Base-by-base conservation (phyloP, 2,113 vertebrate genomes). In the Proteles cristata region DNA sequence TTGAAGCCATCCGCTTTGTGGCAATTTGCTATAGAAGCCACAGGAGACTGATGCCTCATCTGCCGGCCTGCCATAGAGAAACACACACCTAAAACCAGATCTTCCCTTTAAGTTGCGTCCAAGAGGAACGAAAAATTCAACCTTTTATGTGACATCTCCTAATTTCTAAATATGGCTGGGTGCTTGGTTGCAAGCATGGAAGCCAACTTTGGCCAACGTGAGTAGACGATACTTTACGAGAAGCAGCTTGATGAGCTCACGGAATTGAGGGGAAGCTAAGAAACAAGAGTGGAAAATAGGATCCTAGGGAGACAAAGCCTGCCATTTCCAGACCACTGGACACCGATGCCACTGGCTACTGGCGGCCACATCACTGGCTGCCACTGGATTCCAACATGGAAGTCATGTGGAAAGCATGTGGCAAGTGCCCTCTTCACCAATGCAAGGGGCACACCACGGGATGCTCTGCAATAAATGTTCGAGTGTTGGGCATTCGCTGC, bases 401-500 rank as follows among this genome's bases (percentile, higher is more conserved):
- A 16, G 61, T 35, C 71, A 26, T 33, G 25, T 0, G 14, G n/a
- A 68, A 77, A 77, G 55, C 21, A 26, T 0, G 39, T 7, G 15
- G 58, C 21, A 61, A 23, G 21, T 10, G 12, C 10, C 5, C 9
- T 28, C 74, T 25, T 25, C 8, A 11, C 50, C 69, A 6, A 7
- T 15, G 45, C 0, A 0, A 86, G 26, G 16, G 4, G 6, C 15
- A 3, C 11, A 4, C 5, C 8, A 0, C 31, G 61, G 26, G n/a
- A 33, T 25, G 12, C 45, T 79, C 26, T 3, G 7, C 9, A 5
- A 1, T 5, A 55, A 55, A 16, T 9, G 7, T 3, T 14, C 15
- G n/a, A 26, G 31, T 0, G 6, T 11, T 4, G 48, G 53, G 35
- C 63, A 6, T 33, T 12, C 50, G 10, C 1, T 5, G 53, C 39